Conservation (phyloP, 1,140 invertebrate species). For the Papilio polyxenes region DNA sequence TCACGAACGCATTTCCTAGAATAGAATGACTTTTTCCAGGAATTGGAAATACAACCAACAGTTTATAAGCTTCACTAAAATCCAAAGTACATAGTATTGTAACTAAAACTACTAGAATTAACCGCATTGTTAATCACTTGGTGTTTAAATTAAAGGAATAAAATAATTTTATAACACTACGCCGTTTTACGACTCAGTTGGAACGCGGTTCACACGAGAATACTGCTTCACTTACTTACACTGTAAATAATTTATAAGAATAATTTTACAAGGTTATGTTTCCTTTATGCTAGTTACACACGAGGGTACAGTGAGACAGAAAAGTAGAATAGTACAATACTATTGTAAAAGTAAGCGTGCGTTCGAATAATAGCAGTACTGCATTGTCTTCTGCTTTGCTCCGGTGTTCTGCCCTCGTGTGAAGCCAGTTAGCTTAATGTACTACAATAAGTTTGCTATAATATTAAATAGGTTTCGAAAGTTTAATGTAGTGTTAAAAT, state of each 20-base stretch:
- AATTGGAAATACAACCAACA: constrained; percentile 46
- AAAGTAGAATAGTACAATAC: not conserved
- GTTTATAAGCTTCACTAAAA: constrained; percentile 41
- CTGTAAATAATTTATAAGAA: not conserved
- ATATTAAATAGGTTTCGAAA: too few relatives aligned
- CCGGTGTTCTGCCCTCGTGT: too few relatives aligned
- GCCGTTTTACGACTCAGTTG: not conserved
- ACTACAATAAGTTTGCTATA: too few relatives aligned
- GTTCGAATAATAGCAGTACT: too few relatives aligned
- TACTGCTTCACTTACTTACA: not conserved
- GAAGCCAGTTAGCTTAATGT: too few relatives aligned
- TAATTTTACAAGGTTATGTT: not conserved
- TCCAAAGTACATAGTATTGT: not conserved
- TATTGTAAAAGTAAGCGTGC: not conserved
- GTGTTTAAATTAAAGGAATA: not conserved
- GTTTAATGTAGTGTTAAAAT: too few relatives aligned
- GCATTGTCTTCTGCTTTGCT: not conserved
- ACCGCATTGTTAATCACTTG: not conserved
- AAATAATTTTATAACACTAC: not conserved
- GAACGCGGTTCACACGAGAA: not conserved
- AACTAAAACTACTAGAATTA: not conserved
- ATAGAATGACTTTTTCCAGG: constrained; percentile 47
- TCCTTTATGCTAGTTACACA: not conserved
- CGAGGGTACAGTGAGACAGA: not conserved
- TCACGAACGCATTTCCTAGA: constrained; percentile 47